Base-by-base conservation (phyloP, 2,888 invertebrate species). In the Hirtodrosophila alboralis region DNA sequence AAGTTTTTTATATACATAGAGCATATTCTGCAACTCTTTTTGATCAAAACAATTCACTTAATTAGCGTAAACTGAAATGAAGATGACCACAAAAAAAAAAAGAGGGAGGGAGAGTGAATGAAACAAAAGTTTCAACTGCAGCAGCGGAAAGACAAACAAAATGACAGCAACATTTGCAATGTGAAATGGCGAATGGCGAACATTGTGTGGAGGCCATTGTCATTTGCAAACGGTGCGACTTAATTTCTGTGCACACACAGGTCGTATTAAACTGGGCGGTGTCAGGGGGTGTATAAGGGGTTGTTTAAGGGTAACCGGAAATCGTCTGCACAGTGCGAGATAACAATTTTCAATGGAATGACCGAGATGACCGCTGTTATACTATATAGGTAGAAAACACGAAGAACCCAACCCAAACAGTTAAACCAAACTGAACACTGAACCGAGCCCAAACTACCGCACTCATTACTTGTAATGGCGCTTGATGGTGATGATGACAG, bases 261-360 rank as follows among this genome's bases (percentile, higher is more conserved):
- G n/a, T 9, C 43, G 31, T n/a, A n/a, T n/a, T n/a, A n/a, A n/a
- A 16, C 26, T n/a, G 33, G 28, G 7, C 28, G 18, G 13, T 18
- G 27, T 9, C 13, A n/a, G 7, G 8, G 28, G 18, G 1, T 3
- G 1, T 18, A 4, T 18, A 5, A 5, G 14, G 2, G 34, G 26
- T 6, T n/a, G n/a, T 12, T 9, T 8, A 31, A 10, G 18, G 38
- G 57, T 33, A 31, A 59, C 61, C 81, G 84, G 86, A 86, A 84
- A 86, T 81, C 75, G 86, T 86, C 84, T 86, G 83, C 86, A 78
- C 52, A 81, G 67, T 84, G 85, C 75, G 75, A 86, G 81, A 81
- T 81, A 81, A 86, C 81, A 81, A 81, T 86, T 84, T 86, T 81
- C 85, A 80, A n/a, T 86, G 78, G 66, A 72, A 69, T 72, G 85